Conservation (phyloP, 2,797 vertebrate genomes). For the Ateles fusciceps region DNA sequence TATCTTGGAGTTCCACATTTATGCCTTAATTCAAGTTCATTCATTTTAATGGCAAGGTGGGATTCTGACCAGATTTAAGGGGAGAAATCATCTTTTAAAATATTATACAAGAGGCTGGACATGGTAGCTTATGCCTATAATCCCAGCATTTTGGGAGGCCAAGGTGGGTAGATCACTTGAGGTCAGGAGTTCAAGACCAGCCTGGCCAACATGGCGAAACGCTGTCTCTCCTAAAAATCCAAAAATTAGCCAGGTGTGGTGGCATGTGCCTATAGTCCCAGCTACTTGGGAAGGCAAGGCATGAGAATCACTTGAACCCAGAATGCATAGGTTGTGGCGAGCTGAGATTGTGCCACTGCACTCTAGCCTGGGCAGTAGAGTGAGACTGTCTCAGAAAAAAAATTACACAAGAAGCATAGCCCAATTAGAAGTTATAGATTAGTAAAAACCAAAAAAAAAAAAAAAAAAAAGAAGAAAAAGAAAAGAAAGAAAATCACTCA, state of each 20-base stretch:
- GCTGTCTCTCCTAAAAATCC: not conserved
- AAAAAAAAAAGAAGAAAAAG: not conserved
- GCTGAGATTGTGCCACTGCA: not conserved
- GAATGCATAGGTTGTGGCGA: not conserved
- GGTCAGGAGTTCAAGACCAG: not conserved
- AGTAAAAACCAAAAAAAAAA: not conserved
- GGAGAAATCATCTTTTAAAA: not conserved
- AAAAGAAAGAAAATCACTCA: not conserved
- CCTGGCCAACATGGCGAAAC: not conserved
- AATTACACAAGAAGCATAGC: not conserved
- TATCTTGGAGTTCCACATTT: not conserved
- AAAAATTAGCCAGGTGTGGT: not conserved
- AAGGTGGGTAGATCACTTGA: not conserved
- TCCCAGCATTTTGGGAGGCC: not conserved
- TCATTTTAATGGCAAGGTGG: not conserved
- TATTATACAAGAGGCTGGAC: not conserved
- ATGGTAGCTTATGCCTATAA: not conserved
- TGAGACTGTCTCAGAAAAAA: not conserved
- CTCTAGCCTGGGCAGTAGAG: not conserved
- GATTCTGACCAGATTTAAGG: not conserved
- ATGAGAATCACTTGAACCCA: not conserved
- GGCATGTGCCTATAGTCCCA: not conserved
- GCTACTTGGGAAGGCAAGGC: not conserved
- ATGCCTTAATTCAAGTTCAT: slow-evolving; percentile 10
- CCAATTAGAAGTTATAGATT: not conserved